Base-by-base conservation (phyloP, 2,888 invertebrate species). In the Chymomyza caudatula region DNA sequence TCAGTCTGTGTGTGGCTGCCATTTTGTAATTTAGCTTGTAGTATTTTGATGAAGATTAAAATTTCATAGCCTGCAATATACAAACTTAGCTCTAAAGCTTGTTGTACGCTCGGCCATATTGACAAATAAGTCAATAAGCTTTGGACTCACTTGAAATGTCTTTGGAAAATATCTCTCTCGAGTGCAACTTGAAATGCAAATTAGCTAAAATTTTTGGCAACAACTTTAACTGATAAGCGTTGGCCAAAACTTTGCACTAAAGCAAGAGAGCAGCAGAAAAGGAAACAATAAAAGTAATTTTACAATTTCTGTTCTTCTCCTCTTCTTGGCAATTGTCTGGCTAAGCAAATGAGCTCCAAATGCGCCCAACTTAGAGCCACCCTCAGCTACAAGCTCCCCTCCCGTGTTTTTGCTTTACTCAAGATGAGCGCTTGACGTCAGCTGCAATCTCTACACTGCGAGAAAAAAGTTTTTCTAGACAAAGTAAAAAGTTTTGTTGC, bases 211-310 rank as follows among this genome's bases (percentile, higher is more conserved):
- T 53, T 53, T 53, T 53, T n/a, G 15, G 4, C 13, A 13, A 25
- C n/a, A 53, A 53, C 53, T 53, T 53, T 23, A 23, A 2, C 20
- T 29, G 53, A 53, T 53, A 53, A 53, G 53, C 23, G 53, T n/a
- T 25, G 23, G 19, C 23, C 2, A 13, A 53, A 53, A 53, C 19
- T 53, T 53, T 53, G 25, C 53, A 53, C 13, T 53, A 4, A 37
- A 37, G 15, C 17, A 47, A 47, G 17, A 44, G 47, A 75, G 57
- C 3, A 22, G 37, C 52, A 56, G 19, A 65, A 68, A 63, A 60
- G 76, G 68, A 77, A 66, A 71, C 75, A 78, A 78, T 81, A 78
- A 78, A 78, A 78, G 82, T 82, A 79, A 77, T 79, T 79, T 75
- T 55, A 52, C 67, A 67, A 75, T 65, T 49, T 74, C 60, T 52